A percentile compares a stretch with the other conserved stretches of the same genome.
Conservation (phyloP, 2,113 vertebrate species). For the Aegotheles bennettii region DNA sequence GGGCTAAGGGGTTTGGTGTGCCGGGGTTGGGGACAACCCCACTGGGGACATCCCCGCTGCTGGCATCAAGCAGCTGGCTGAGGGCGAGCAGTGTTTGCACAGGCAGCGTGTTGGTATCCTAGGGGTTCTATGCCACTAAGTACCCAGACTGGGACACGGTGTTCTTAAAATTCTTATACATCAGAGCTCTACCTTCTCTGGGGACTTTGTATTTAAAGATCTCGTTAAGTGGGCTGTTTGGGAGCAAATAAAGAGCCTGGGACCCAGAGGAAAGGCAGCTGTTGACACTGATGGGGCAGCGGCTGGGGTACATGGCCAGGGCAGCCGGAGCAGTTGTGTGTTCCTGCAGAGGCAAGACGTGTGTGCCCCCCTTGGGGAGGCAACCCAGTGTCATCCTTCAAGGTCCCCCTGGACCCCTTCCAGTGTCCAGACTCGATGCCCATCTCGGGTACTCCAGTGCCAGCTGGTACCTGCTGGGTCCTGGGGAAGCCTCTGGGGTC, state of each 20-base stretch:
- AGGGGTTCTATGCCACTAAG: background rate
- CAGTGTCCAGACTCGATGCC: background rate
- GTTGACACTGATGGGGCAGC: background rate
- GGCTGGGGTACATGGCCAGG: accelerated
- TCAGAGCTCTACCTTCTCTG: background rate
- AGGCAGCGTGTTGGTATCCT: accelerated
- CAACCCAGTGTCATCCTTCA: background rate
- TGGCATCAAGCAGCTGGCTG: background rate
- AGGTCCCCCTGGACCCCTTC: background rate
- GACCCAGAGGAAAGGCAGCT: background rate
- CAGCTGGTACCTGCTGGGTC: accelerated
- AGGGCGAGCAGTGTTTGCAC: accelerated
- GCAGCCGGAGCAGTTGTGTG: background rate
- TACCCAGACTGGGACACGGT: background rate
- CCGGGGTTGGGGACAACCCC: background rate
- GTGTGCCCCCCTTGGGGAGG: no score
- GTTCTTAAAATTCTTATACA: background rate
- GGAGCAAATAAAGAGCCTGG: background rate
- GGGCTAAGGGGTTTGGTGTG: background rate
- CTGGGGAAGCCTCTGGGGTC: background rate
- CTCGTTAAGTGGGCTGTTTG: background rate
- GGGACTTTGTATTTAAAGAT: background rate
- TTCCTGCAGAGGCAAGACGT: background rate
- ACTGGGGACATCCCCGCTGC: background rate
- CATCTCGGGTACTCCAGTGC: background rate